Percentiles rank a stretch among this genome's conserved stretches.
Evolutionary conservation across 1,140 invertebrate genomes (phyloP).

Genomic region (Phenacoccus solenopsis): DNA sequence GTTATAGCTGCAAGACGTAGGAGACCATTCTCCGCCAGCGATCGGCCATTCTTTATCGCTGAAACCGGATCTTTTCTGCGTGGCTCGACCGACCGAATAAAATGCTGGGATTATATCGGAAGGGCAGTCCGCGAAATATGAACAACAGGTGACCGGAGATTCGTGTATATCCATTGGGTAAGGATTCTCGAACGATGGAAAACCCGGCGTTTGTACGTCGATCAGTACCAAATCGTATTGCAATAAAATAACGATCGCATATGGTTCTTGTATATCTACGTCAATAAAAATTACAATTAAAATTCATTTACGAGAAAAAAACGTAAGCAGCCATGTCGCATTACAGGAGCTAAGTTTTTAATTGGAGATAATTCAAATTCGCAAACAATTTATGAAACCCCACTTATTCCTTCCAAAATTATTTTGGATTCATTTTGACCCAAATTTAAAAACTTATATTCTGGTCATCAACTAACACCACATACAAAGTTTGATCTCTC

Average conservation of each 20-base stretch:
- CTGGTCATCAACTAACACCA: no score
- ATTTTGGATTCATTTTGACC: no score
- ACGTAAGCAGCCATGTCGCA: no score
- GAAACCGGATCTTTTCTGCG: constrained; percentile 65
- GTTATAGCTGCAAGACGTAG: constrained; percentile 84
- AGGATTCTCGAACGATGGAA: constrained; percentile 97
- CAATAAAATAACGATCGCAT: constrained; percentile 90
- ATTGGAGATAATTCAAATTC: no score
- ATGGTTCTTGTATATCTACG: constrained; percentile 90
- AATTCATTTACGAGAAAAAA: no score
- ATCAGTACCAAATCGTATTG: constrained; percentile 97
- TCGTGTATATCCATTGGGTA: constrained; percentile 99
- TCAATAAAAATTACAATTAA: constrained; percentile 24
- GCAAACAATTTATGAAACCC: no score
- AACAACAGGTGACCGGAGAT: constrained; percentile 89
- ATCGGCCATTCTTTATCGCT: constrained; percentile 94
- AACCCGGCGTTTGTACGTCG: constrained; percentile 85
- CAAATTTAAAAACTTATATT: no score
- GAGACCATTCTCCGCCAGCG: constrained; percentile 87
- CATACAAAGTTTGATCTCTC: no score
- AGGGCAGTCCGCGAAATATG: constrained; percentile 93
- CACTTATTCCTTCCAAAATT: no score
- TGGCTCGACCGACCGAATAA: constrained; percentile 67
- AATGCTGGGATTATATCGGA: constrained; percentile 90
- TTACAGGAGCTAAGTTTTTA: no score